Evolutionary conservation across 1,140 invertebrate species (phyloP), one percentile per base, ranked within the genome.

Genomic region (Anoplolepis gracilipes): DNA sequence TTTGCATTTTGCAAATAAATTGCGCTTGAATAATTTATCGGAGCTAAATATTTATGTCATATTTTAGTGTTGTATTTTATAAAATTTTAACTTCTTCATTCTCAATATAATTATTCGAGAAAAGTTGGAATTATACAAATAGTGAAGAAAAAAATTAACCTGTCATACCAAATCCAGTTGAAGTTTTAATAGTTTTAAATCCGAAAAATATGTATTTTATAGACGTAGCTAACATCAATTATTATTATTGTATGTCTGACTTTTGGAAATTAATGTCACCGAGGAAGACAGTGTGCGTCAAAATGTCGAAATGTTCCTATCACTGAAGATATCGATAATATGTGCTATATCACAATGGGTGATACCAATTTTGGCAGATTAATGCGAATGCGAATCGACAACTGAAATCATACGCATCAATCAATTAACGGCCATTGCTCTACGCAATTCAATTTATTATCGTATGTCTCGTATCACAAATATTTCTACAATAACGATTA

Each of bases 371-470:
- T 73, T 39, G 36, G 28, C 16, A 25, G 65, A 11, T 42, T 57
- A 79, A 79, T 72, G 28, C 16, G 30, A 16, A 2, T 25, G 25
- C 28, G 8, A 59, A n/a, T 11, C 42, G 36, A 79, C 57, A 19
- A 59, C 36, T n/a, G 36, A 36, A 69, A 82, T 82, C 16, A 55
- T 36, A 36, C 36, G 53, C 67, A 46, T 82, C 67, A 73, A 79
- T 79, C 78, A 82, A 82, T 82, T 72, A 73, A 82, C 7, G 36
- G 0, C n/a, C 28, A 8, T 22, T 81, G 33, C 25, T 72, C 11
- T 30, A 57, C 19, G 25, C n/a, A 25, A 67, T 28, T 72, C 28
- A 25, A 59, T 72, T 82, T 22, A 25, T 61, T 73, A 65, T 42
- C 49, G 2, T 53, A 39, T 8, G 11, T 6, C 4, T 67, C 42